Base-by-base conservation (phyloP, 2,888 invertebrate species). In the Pheosia gnoma region DNA sequence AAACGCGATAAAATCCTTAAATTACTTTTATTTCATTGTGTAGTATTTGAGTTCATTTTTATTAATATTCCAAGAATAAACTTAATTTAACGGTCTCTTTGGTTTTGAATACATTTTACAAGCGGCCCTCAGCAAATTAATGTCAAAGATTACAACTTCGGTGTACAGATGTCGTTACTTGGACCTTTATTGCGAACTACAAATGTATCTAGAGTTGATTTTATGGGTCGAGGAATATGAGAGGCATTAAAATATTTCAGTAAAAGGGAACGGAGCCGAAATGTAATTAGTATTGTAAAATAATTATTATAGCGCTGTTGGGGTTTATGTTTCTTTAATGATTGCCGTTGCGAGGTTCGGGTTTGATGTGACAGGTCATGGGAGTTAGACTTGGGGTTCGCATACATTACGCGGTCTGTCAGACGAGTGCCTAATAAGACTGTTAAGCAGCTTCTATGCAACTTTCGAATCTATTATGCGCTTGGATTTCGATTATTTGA, bases 191-290 rank as follows among this genome's bases (percentile, higher is more conserved):
- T 71, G 49, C 53, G 7, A 52, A 57, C 61, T 66, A 74, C 75
- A 77, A 78, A 77, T 73, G 71, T 62, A 64, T 61, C 61, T 66
- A 63, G 58, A 67, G 60, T 68, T 69, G 61, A 61, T 66, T 77
- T 78, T 70, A 77, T 67, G 65, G 67, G 70, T 59, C 57, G 39
- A 10, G 57, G 59, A 62, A 63, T 65, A 60, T 65, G 51, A 54
- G 56, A 43, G 36, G 60, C 58, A 68, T 72, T 78, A 68, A 79
- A 73, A 66, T 59, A 55, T 65, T 66, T 59, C 59, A 62, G 49
- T 61, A 65, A 70, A 72, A 59, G 60, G 58, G 51, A 11, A 55
- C 58, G 37, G 37, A 25, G 47, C 25, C 37, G 10, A 10, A 41
- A 41, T 52, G 52, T 59, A 25, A 53, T 53, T 53, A 11, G 53